Evolutionary conservation across 2,888 invertebrate species (phyloP), one percentile per base, ranked within the genome.

Genomic region (Megastigmus dorsalis): DNA sequence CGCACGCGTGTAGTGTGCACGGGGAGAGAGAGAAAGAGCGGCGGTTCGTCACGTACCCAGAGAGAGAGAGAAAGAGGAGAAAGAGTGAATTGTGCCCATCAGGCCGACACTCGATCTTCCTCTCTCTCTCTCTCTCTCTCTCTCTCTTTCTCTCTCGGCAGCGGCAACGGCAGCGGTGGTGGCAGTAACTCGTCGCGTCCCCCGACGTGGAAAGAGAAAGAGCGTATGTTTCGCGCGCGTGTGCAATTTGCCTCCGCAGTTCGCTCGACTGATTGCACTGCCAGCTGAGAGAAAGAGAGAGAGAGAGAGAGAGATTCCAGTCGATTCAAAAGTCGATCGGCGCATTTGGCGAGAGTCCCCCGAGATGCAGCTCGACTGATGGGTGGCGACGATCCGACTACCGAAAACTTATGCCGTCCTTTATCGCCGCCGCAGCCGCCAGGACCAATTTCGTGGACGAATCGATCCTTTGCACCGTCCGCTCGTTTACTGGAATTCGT

Each of bases 41-140:
- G 28, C 54, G 30, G 48, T 43, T 57, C 72, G 55, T 65, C 63
- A 63, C 63, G 63, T 57, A n/a, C 48, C 57, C 10, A 18, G 26
- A 13, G 36, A n/a, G n/a, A n/a, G 41, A 33, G 38, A 36, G 36
- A 50, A 26, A 13, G 7, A 36, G 4, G 30, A 20, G 43, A 54
- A 28, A 52, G 65, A 68, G 67, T 67, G 67, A 68, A 67, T 73
- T 67, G 73, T 62, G 38, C 65, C n/a, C 18, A n/a, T n/a, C n/a
- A 36, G 20, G 15, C 26, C 54, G 55, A 55, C 67, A 62, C 62
- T 73, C 54, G 62, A 67, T 67, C 67, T 73, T 55, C 38, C 67
- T 67, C 54, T 38, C 43, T 15, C 9, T n/a, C n/a, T n/a, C n/a
- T n/a, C n/a, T n/a, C n/a, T n/a, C n/a, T n/a, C n/a, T n/a, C n/a